These are phyloP conservation scores for Drosophila pegasa DNA, from an alignment of 2,888 invertebrate genomes.

Conservation along the genomic window DNA sequence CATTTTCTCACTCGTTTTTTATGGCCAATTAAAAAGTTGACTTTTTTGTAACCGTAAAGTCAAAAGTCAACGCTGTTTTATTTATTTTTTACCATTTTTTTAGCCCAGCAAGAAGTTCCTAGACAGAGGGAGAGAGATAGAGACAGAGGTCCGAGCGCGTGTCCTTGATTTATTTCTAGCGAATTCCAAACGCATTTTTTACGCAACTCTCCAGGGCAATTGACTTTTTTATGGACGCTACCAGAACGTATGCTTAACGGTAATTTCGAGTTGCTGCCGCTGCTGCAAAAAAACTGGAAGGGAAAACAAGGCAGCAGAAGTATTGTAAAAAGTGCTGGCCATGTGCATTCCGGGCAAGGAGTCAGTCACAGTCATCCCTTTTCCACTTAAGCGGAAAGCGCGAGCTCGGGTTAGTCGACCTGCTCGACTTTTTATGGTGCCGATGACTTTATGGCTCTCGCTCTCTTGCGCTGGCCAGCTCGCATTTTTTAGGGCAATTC, in stretches of 20 bases:
- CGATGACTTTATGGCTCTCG: conserved; percentile 62
- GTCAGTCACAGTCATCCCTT: conserved; percentile 65
- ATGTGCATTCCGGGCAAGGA: conserved; percentile 52
- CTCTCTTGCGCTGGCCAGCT: conserved; percentile 7
- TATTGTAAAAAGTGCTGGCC: conserved; percentile 14
- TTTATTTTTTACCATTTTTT: conserved; percentile 51
- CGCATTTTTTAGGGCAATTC: conserved; percentile 68
- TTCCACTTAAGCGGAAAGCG: conserved; percentile 63
- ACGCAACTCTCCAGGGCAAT: conserved; percentile 69
- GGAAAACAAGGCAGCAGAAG: background rate
- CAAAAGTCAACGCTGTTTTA: conserved; percentile 65
- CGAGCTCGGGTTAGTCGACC: conserved; percentile 61
- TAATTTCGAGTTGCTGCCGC: conserved; percentile 16
- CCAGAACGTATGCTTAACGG: conserved; percentile 26
- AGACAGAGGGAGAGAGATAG: no score
- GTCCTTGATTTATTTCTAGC: conserved; percentile 57
- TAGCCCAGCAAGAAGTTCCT: no score
- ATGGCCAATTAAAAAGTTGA: conserved; percentile 75
- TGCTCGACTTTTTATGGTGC: conserved; percentile 76
- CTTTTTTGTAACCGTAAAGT: conserved; percentile 72
- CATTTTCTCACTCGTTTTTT: conserved; percentile 50
- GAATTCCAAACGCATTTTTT: conserved; percentile 63
- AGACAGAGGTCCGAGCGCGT: conserved; percentile 20
- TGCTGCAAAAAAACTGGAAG: conserved; percentile 10
- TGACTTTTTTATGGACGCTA: conserved; percentile 65